These are phyloP conservation scores for Cylloceria caligata DNA, from an alignment of 2,888 invertebrate species.

Conservation along the genomic window DNA sequence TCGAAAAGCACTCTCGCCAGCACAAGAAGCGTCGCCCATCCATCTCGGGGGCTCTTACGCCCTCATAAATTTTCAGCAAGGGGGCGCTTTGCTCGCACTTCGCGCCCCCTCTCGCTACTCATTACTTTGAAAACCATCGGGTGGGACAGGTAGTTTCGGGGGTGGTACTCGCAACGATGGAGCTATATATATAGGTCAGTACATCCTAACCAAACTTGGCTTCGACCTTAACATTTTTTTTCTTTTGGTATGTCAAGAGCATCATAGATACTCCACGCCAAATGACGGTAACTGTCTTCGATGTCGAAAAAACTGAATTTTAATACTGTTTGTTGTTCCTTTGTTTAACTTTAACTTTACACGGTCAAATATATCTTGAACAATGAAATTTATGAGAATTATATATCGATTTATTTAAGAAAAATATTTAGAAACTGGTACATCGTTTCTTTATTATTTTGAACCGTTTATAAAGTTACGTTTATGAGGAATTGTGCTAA, in stretches of 20 bases:
- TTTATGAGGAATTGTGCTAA: too few species aligned
- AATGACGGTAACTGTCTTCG: too few species aligned
- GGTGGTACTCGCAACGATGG: constrained; percentile 20
- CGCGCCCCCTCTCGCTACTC: constrained; percentile 35
- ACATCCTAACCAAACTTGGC: not conserved
- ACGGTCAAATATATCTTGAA: not conserved
- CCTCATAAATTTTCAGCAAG: constrained; percentile 65
- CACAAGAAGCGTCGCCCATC: constrained; percentile 56
- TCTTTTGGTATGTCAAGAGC: not conserved
- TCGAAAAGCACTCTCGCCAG: constrained; percentile 63
- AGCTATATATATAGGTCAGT: not conserved
- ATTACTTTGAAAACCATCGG: constrained; percentile 56
- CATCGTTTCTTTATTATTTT: too few species aligned
- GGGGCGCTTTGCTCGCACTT: constrained; percentile 49
- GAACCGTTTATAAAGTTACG: too few species aligned
- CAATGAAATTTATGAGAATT: too few species aligned
- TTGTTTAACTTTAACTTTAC: too few species aligned
- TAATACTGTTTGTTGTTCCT: too few species aligned
- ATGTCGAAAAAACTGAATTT: not conserved
- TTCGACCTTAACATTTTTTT: not conserved
- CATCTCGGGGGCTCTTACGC: constrained; percentile 63
- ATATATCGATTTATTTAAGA: too few species aligned
- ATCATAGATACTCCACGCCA: too few species aligned
- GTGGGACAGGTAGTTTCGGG: constrained; percentile 40
- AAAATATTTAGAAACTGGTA: too few species aligned